A percentile compares a stretch with the other conserved stretches of the same genome.
Conservation (phyloP, 2,113 vertebrate species). For the Catagonus wagneri region DNA sequence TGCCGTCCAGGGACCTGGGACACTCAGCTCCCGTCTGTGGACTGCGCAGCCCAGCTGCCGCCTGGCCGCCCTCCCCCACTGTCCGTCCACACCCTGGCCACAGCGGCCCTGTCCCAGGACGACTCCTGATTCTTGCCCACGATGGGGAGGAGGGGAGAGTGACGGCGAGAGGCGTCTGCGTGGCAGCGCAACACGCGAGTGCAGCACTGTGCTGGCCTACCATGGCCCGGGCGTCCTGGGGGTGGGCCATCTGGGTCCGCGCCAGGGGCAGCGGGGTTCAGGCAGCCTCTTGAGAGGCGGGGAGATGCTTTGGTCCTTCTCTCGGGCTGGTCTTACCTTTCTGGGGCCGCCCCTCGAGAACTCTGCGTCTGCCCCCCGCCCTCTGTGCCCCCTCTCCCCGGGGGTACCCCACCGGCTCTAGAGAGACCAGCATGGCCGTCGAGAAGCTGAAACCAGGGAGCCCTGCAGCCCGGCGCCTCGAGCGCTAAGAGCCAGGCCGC, state of each 20-base stretch:
- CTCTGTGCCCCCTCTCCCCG: background rate
- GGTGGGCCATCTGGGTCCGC: no score
- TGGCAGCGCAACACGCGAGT: rapidly evolving
- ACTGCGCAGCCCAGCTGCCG: rapidly evolving
- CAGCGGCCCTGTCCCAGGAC: background rate
- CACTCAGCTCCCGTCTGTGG: rapidly evolving
- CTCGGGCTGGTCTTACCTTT: background rate
- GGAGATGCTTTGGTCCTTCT: background rate
- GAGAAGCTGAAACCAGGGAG: background rate
- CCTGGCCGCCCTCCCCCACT: no score
- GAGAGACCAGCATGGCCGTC: background rate
- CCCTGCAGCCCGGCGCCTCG: background rate
- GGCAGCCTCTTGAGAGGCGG: background rate
- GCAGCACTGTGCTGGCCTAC: no score
- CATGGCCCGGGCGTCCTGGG: no score
- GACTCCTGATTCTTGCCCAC: rapidly evolving
- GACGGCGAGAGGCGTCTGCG: no score
- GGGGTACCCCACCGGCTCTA: background rate
- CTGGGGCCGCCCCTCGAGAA: no score
- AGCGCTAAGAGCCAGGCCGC: no score
- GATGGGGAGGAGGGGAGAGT: rapidly evolving
- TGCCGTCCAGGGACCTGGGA: no score
- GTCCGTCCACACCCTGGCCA: no score
- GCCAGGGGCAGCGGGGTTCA: background rate
- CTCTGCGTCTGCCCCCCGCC: background rate